Evolutionary conservation across 2,113 vertebrate species (phyloP).

Genomic region (Plectropomus leopardus): DNA sequence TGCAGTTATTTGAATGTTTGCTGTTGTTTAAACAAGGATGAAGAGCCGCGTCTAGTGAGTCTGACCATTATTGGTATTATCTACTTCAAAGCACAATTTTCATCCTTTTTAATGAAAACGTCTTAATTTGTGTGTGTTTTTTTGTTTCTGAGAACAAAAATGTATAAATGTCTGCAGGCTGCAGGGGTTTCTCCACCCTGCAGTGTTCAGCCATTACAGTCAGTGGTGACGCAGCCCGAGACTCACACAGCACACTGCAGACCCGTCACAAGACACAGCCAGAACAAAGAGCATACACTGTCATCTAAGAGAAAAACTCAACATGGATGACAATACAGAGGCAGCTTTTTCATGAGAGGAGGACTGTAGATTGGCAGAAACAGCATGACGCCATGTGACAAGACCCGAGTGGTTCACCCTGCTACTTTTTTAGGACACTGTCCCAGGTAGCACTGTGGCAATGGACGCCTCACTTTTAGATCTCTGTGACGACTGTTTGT

Average conservation of each 20-base stretch:
- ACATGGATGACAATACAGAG: slow-evolving; percentile 33
- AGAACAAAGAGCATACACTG: slow-evolving; percentile 75
- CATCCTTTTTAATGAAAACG: neutral
- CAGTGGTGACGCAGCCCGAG: slow-evolving; percentile 76
- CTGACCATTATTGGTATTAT: neutral
- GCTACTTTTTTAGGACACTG: neutral
- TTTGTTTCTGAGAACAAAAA: slow-evolving; percentile 15
- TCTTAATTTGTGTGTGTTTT: neutral
- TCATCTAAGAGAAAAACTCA: slow-evolving; percentile 58
- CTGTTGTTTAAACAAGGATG: neutral
- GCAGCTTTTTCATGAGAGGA: slow-evolving; percentile 25
- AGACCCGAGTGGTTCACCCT: slow-evolving; percentile 10
- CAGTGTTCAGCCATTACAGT: slow-evolving; percentile 74
- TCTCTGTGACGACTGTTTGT: neutral
- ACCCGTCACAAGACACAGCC: slow-evolving; percentile 69
- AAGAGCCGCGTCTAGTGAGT: neutral
- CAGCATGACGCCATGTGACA: slow-evolving; percentile 4
- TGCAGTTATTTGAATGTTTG: neutral
- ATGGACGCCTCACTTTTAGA: neutral
- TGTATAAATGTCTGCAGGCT: slow-evolving; percentile 50
- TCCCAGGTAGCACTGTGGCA: neutral
- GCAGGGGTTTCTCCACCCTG: slow-evolving; percentile 69
- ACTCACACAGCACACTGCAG: slow-evolving; percentile 78
- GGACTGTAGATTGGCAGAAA: neutral
- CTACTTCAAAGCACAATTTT: neutral